phyloP scores from a whole-genome alignment of 2,888 invertebrate genomes.

The Galerucella nymphaeae region DNA sequence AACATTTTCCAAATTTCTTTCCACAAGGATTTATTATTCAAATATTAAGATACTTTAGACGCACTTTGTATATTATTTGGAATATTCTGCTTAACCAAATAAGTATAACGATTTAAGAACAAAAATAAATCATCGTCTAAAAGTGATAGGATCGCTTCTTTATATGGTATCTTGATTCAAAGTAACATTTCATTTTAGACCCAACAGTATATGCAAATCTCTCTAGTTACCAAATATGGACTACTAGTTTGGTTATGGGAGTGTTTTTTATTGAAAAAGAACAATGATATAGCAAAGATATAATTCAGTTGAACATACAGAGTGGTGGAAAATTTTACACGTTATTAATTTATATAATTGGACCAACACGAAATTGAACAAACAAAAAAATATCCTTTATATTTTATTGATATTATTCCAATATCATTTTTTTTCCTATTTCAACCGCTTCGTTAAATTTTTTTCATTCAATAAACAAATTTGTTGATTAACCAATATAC shows the following conservation, averaged over 20 bases:
- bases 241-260: not conserved
- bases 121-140: not conserved
- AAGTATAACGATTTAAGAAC: not conserved
- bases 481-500: too few relatives aligned
- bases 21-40: not conserved
- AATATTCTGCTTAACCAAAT: not conserved
- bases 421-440: too few relatives aligned
- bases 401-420: too few relatives aligned
- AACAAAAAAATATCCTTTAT: too few relatives aligned
- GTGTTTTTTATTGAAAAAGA: not conserved
- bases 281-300: not conserved
- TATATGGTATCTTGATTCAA: not conserved
- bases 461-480: too few relatives aligned
- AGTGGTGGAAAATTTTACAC: not conserved
- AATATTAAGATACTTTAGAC: not conserved
- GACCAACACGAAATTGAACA: too few relatives aligned
- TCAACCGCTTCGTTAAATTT: too few relatives aligned
- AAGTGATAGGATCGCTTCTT: not conserved
- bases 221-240: not conserved
- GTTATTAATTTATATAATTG: too few relatives aligned
- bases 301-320: not conserved
- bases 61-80: not conserved
- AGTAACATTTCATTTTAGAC: not conserved
- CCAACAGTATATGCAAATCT: not conserved
- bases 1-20: too few relatives aligned